Percentiles rank a stretch among this genome's conserved stretches.
Evolutionary conservation across 2,113 vertebrate species (phyloP).

Genomic region (Nyctereutes procyonoides): DNA sequence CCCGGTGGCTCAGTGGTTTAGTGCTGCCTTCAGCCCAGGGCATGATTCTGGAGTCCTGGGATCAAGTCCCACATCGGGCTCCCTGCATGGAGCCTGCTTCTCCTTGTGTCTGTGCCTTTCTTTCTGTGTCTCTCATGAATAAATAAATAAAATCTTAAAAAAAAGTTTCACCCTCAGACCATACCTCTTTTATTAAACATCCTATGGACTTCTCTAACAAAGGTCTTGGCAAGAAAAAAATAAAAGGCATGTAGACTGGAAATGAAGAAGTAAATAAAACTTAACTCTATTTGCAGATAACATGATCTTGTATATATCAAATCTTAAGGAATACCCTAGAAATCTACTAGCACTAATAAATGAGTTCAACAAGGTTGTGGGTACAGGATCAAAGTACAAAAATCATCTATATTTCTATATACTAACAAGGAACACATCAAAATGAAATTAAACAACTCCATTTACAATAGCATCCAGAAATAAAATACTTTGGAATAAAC

Average conservation of each 20-base stretch:
- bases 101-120: too few relatives aligned
- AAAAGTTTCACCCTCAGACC: not conserved
- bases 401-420: not conserved
- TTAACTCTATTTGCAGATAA: not conserved
- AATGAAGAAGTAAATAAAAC: constrained; percentile 12
- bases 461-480: constrained; percentile 36
- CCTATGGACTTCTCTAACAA: not conserved
- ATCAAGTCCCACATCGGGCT: too few relatives aligned
- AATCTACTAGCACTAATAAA: not conserved
- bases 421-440: not conserved
- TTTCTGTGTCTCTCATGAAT: too few relatives aligned
- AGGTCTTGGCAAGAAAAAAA: not conserved
- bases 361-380: not conserved
- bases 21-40: too few relatives aligned
- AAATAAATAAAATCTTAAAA: too few relatives aligned
- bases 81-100: too few relatives aligned
- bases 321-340: not conserved
- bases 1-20: too few relatives aligned
- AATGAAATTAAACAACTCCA: constrained; percentile 1
- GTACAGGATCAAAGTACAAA: not conserved
- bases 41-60: too few relatives aligned
- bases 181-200: not conserved
- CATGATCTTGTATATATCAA: not conserved
- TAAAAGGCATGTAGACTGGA: not conserved
- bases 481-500: not conserved